These are phyloP conservation scores for Urocyon cinereoargenteus DNA, from an alignment of 2,797 vertebrate species.

Conservation along the genomic window DNA sequence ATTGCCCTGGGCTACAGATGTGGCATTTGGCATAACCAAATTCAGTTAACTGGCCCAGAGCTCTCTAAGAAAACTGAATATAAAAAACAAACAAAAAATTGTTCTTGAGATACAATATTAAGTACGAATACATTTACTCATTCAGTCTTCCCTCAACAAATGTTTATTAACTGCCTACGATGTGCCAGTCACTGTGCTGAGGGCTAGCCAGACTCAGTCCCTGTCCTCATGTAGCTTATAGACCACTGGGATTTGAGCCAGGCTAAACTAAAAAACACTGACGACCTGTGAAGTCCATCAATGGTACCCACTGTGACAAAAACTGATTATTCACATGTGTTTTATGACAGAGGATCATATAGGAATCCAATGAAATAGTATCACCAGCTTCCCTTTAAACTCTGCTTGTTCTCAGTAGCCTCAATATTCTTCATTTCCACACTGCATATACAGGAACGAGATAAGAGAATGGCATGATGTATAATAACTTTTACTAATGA, in stretches of 20 bases:
- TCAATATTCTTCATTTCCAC: conserved; percentile 24
- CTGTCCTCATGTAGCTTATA: background rate
- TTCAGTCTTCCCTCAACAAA: background rate
- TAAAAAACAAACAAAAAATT: background rate
- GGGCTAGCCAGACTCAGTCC: background rate
- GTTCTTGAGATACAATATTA: background rate
- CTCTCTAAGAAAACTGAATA: background rate
- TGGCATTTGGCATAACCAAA: background rate
- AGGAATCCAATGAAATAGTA: conserved; percentile 14
- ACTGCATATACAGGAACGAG: conserved; percentile 50
- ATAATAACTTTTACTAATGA: conserved; percentile 80
- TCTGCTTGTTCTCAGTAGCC: background rate
- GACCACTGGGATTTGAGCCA: background rate
- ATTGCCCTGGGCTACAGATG: background rate
- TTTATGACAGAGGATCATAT: conserved; percentile 58
- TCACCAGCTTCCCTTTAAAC: background rate
- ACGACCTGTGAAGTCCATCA: background rate
- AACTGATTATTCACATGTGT: conserved; percentile 67
- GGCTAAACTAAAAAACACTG: conserved; percentile 23
- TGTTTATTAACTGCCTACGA: background rate
- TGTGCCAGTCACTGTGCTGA: background rate
- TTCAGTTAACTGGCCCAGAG: background rate
- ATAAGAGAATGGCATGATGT: conserved; percentile 67
- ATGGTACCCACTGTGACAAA: conserved; percentile 44
- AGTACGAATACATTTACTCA: background rate